phyloP scores from a whole-genome alignment of 2,888 invertebrate genomes.

The Salpingus planirostris region DNA sequence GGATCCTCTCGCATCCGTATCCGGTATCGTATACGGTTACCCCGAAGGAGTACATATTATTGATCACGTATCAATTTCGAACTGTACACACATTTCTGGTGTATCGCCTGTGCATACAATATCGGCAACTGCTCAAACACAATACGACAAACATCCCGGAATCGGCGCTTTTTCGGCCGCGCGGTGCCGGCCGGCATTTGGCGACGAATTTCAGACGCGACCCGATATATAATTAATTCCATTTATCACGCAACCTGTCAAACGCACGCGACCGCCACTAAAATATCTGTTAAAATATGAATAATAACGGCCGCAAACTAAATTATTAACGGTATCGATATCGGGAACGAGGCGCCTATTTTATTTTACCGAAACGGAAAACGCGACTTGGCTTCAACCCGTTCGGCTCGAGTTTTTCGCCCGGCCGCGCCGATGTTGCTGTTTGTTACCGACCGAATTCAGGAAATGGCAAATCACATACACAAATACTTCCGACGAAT shows the following conservation, averaged over 20 bases:
- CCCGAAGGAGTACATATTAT: slow-evolving; percentile 11
- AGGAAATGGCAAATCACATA: no score
- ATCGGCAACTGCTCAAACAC: slow-evolving; percentile 10
- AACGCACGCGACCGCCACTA: not conserved
- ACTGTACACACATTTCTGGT: slow-evolving; percentile 11
- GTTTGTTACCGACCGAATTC: no score
- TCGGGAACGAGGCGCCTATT: no score
- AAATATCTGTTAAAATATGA: not conserved
- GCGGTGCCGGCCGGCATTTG: not conserved
- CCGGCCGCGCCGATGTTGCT: no score
- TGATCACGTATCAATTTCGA: slow-evolving; percentile 14
- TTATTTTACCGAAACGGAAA: no score
- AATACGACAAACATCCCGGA: not conserved
- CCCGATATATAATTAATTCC: not conserved
- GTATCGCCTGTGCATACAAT: slow-evolving; percentile 10
- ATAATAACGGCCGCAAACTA: no score
- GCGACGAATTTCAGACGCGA: not conserved
- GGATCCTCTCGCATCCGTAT: not conserved
- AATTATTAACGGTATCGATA: no score
- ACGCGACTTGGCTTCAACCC: no score
- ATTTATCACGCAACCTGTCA: not conserved
- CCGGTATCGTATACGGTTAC: slow-evolving; percentile 7
- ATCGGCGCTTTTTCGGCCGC: not conserved
- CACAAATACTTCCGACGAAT: no score
- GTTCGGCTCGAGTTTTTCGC: no score